Evolutionary conservation across 2,888 invertebrate species (phyloP), one percentile per base, ranked within the genome.

Genomic region (Xestia c-nigrum): DNA sequence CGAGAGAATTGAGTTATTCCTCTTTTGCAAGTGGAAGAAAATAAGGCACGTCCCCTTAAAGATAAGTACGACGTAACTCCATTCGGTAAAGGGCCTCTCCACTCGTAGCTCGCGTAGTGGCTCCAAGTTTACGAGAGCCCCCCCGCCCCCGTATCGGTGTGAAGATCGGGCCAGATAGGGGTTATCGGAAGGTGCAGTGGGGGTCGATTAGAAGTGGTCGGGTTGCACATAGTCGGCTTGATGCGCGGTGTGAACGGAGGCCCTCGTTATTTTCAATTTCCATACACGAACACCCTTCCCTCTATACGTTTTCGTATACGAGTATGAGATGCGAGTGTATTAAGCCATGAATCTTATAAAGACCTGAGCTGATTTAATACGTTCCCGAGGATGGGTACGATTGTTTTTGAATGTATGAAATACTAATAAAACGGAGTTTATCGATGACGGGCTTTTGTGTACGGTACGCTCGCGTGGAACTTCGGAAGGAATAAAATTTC

Each of bases 211-310:
- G 89, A 85, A 91, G 90, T 95, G 96, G 96, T 91, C 89, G 92
- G 88, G 87, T 89, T 89, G 90, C 91, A 92, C 90, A 92, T 92
- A 95, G 94, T 93, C 94, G 94, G 94, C 94, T 93, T 94, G 94
- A 93, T 93, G 95, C 95, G 94, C 94, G 93, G 94, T 94, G 94
- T 94, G 96, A 96, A 95, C 95, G 94, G 93, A 92, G 94, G 94
- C 92, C 93, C 95, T 96, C 96, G 95, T 96, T 96, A 96, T 96
- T 96, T 96, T 96, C 96, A 96, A 96, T 96, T 96, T 96, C 95
- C 96, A 95, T 95, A 95, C 95, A 94, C 94, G 94, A 94, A 93
- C 95, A 92, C 94, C 93, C 95, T 94, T 92, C 83, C 67, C 92
- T 92, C 93, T 95, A 91, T 94, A 94, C 93, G 91, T 94, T 94